Conservation (phyloP, 2,113 vertebrate species). For the Hoplias malabaricus region DNA sequence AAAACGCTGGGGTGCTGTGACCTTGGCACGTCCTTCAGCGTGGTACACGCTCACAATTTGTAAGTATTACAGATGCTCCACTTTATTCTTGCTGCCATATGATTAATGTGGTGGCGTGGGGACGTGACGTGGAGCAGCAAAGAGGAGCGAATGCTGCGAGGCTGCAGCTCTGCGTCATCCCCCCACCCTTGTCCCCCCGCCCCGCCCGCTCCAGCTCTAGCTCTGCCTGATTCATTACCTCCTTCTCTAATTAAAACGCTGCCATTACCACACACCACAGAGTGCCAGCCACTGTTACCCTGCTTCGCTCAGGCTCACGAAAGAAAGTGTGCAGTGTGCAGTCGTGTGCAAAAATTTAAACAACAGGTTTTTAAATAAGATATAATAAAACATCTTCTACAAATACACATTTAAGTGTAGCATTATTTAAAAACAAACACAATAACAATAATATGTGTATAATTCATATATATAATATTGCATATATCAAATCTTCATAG, state of each 20-base stretch:
- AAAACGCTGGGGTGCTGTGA: slow-evolving; percentile 24
- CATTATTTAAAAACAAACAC: too few species aligned
- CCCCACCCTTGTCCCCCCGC: slow-evolving; percentile 13
- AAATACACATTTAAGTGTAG: too few species aligned
- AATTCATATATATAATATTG: too few species aligned
- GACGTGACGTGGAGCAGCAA: slow-evolving; percentile 59
- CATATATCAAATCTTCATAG: too few species aligned
- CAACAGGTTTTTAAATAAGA: too few species aligned
- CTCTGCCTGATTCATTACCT: slow-evolving; percentile 52
- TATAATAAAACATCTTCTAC: too few species aligned
- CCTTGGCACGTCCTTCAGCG: slow-evolving; percentile 55
- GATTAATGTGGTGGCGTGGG: slow-evolving; percentile 57
- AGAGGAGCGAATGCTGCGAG: slow-evolving; percentile 41
- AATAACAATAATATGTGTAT: too few species aligned
- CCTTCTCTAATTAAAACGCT: slow-evolving; percentile 53
- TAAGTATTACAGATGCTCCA: slow-evolving; percentile 51
- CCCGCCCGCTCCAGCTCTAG: slow-evolving; percentile 3
- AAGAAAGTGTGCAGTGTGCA: too few species aligned
- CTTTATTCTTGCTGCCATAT: slow-evolving; percentile 57
- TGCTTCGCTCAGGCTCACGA: slow-evolving; percentile 5
- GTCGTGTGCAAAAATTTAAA: too few species aligned
- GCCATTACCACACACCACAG: slow-evolving; percentile 40
- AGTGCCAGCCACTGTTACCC: slow-evolving; percentile 10
- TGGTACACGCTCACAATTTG: slow-evolving; percentile 32
- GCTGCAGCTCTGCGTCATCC: slow-evolving; percentile 33